Percentiles rank a stretch among this genome's conserved stretches.
These are phyloP conservation scores for Protobothrops flavoviridis DNA, from an alignment of 2,113 vertebrate genomes.

Conservation along the genomic window DNA sequence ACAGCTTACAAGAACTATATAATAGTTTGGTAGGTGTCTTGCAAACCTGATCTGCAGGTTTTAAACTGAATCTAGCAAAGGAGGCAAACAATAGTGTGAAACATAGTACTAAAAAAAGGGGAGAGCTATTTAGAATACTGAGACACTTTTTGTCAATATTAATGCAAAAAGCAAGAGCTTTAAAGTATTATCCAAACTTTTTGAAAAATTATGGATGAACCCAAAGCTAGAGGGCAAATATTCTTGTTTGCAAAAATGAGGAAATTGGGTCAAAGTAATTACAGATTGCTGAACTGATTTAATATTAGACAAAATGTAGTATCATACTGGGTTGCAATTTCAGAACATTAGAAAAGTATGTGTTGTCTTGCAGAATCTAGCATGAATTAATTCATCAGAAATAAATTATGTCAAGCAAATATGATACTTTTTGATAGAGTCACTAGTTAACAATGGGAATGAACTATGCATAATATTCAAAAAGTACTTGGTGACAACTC, in stretches of 20 bases:
- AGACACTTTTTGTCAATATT: not conserved
- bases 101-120: not conserved
- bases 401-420: not conserved
- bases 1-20: not conserved
- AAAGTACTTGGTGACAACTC: not conserved
- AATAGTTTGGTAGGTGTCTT: not conserved
- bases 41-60: not conserved
- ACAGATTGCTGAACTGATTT: not conserved
- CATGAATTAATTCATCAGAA: not conserved
- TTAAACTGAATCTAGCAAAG: not conserved
- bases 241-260: not conserved
- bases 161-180: not conserved
- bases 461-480: too few species aligned
- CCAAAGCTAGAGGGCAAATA: not conserved
- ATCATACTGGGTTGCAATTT: not conserved
- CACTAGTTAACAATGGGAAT: not conserved
- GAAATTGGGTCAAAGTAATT: not conserved
- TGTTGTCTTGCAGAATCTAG: not conserved
- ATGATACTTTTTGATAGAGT: not conserved
- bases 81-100: not conserved
- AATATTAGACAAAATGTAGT: not conserved
- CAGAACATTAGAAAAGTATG: not conserved
- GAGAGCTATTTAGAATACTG: not conserved
- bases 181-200: not conserved
- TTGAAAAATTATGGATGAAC: not conserved